These are phyloP conservation scores for Ophioderma brevispina DNA, from an alignment of 35 echinoderm and acorn worm species.

Conservation along the genomic window DNA sequence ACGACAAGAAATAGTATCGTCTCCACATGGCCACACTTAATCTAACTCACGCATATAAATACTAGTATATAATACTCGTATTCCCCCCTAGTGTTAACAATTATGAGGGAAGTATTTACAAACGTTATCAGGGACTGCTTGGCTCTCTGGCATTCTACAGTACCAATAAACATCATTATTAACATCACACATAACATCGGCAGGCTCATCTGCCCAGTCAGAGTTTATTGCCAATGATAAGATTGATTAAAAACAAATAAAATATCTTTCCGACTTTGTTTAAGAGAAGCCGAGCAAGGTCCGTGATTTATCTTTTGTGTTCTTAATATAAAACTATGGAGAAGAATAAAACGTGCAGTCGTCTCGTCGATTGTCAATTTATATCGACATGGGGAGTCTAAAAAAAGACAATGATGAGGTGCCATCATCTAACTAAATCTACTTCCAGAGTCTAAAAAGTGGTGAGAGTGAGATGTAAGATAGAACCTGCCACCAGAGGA, in stretches of 20 bases:
- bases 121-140: background rate
- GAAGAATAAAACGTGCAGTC: background rate
- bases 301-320: background rate
- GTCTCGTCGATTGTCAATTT: background rate
- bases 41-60: background rate
- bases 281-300: background rate
- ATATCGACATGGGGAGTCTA: background rate
- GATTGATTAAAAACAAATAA: background rate
- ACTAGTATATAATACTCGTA: background rate
- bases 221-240: background rate
- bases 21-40: background rate
- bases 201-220: background rate
- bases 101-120: background rate
- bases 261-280: background rate
- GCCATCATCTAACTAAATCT: background rate
- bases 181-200: background rate
- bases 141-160: background rate
- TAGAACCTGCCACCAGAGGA: background rate
- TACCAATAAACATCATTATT: background rate
- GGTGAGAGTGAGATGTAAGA: background rate
- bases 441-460: background rate
- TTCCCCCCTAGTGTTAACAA: too few species aligned
- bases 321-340: background rate
- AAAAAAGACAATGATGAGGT: too few species aligned
- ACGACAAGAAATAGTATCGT: background rate